A percentile compares a stretch with the other conserved stretches of the same genome.
Conservation (phyloP, 2,113 vertebrate genomes). For the Aptenodytes patagonicus region DNA sequence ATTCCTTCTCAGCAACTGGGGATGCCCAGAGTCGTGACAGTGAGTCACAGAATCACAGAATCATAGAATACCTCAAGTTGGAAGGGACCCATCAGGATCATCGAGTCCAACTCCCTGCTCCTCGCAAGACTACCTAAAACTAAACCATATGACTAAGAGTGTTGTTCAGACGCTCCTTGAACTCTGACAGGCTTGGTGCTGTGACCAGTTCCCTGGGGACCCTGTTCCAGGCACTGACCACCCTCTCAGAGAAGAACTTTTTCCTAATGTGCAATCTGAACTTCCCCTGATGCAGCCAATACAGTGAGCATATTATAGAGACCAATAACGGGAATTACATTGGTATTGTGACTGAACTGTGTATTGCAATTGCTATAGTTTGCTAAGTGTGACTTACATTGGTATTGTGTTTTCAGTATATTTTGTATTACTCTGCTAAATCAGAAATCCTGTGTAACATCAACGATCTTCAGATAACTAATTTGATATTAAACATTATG, state of each 20-base stretch:
- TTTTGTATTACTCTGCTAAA: background rate
- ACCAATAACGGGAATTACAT: background rate
- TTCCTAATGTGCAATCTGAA: background rate
- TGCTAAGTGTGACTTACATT: background rate
- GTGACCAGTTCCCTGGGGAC: background rate
- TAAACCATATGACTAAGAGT: background rate
- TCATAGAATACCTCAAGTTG: background rate
- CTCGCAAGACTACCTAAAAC: background rate
- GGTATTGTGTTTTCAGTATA: background rate
- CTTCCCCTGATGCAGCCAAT: background rate
- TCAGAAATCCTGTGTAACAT: background rate
- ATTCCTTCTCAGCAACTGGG: background rate
- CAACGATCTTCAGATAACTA: background rate
- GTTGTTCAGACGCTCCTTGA: background rate
- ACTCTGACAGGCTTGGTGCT: background rate
- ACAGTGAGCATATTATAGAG: background rate
- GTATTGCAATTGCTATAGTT: background rate
- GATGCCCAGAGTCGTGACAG: background rate
- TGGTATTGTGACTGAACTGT: background rate
- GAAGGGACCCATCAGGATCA: fast-evolving
- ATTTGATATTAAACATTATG: background rate
- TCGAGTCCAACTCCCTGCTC: background rate
- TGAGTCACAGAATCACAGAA: background rate
- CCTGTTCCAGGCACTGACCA: background rate
- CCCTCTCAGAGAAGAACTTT: background rate